Percentiles rank a stretch among this genome's conserved stretches.
These are phyloP conservation scores for Pangasius djambal DNA, from an alignment of 2,797 vertebrate genomes.

Conservation along the genomic window DNA sequence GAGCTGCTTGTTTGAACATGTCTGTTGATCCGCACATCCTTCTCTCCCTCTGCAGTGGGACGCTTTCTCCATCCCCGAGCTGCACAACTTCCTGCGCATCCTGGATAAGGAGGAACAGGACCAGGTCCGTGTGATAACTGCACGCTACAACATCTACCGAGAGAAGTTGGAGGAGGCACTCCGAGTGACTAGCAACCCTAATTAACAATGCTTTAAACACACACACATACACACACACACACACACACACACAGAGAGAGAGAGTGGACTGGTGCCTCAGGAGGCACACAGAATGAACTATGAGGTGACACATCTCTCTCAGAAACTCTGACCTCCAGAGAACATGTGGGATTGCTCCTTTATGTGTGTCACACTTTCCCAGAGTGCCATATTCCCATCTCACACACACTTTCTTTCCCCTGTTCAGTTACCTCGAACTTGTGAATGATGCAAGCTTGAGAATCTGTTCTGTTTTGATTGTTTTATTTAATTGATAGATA, in stretches of 20 bases:
- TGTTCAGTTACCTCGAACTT: constrained; percentile 57
- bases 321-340: constrained; percentile 35
- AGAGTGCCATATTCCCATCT: constrained; percentile 67
- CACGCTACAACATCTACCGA: constrained; percentile 83
- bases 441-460: constrained; percentile 67
- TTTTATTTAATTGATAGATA: constrained; percentile 75
- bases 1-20: neutral
- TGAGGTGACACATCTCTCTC: neutral
- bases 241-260: constrained; percentile 44
- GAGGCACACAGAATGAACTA: constrained; percentile 35
- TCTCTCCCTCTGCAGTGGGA: constrained; percentile 85
- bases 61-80: constrained; percentile 93
- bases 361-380: constrained; percentile 33
- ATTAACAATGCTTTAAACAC: constrained; percentile 65
- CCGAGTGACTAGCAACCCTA: constrained; percentile 70
- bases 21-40: neutral
- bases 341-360: neutral
- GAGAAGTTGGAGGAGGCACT: constrained; percentile 89
- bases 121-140: constrained; percentile 79
- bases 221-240: constrained; percentile 47
- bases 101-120: constrained; percentile 93
- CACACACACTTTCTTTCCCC: constrained; percentile 49
- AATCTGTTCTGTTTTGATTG: constrained; percentile 48
- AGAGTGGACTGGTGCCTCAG: constrained; percentile 34
- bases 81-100: constrained; percentile 93